These are phyloP conservation scores for Catocala nupta DNA, from an alignment of 2,888 invertebrate species.

Conservation along the genomic window DNA sequence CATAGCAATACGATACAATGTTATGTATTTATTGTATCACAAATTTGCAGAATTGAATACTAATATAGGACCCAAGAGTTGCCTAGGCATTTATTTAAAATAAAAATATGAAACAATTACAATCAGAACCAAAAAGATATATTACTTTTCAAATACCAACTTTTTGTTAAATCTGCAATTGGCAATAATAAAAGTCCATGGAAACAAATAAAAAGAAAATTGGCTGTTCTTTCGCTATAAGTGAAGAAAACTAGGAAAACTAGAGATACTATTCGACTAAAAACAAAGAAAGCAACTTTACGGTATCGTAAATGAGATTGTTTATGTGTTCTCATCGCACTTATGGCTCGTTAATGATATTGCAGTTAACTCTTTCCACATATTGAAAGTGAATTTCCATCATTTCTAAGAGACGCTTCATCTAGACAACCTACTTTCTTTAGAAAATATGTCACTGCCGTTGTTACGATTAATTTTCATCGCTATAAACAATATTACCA, in stretches of 20 bases:
- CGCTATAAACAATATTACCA: slow-evolving; percentile 30
- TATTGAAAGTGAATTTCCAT: slow-evolving; percentile 65
- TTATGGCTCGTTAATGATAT: slow-evolving; percentile 55
- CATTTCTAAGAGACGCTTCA: slow-evolving; percentile 65
- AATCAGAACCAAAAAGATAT: no score
- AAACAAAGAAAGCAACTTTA: slow-evolving; percentile 41
- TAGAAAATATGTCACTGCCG: slow-evolving; percentile 68
- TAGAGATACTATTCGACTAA: slow-evolving; percentile 27
- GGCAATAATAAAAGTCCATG: no score
- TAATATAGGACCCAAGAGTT: no score
- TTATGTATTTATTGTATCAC: no score
- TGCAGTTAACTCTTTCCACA: slow-evolving; percentile 55
- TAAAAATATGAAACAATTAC: no score
- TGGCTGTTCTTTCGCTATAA: background rate
- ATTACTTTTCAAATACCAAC: no score
- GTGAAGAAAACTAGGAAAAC: background rate
- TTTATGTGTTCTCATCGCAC: slow-evolving; percentile 59
- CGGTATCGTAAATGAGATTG: slow-evolving; percentile 37
- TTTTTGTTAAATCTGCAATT: no score
- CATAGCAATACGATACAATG: no score
- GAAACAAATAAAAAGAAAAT: no score
- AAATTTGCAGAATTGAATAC: no score
- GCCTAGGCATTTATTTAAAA: no score
- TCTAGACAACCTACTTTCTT: slow-evolving; percentile 70
- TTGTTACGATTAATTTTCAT: slow-evolving; percentile 57